A percentile compares a stretch with the other conserved stretches of the same genome.
phyloP scores from a whole-genome alignment of 2,888 invertebrate species.

The Drosophila phalerata region DNA sequence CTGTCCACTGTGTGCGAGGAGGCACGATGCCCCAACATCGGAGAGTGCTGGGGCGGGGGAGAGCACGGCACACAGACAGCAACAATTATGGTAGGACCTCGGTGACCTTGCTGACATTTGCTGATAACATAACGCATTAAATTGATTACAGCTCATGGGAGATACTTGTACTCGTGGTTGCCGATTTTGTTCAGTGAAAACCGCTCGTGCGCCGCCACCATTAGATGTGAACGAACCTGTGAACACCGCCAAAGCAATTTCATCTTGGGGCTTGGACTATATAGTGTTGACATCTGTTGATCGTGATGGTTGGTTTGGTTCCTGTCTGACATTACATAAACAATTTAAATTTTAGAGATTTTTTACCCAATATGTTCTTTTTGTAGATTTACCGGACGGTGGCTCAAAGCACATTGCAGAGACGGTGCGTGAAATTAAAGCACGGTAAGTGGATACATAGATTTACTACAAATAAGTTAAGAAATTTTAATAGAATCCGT shows the following conservation, averaged over 20 bases:
- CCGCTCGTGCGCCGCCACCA: constrained; percentile 94
- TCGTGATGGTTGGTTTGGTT: constrained; percentile 91
- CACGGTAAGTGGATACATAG: constrained; percentile 84
- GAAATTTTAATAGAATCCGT: not conserved
- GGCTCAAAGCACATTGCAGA: constrained; percentile 97
- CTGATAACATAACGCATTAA: constrained; percentile 61
- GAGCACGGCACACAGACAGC: constrained; percentile 98
- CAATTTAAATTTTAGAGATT: not conserved
- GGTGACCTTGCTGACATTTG: constrained; percentile 48
- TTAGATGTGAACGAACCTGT: constrained; percentile 95
- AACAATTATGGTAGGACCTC: constrained; percentile 95
- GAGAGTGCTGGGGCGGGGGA: constrained; percentile 99
- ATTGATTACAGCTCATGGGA: constrained; percentile 92
- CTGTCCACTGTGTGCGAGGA: constrained; percentile 99
- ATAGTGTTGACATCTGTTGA: constrained; percentile 99
- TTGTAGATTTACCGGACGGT: constrained; percentile 94
- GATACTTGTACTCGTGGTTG: constrained; percentile 99
- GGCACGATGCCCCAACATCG: constrained; percentile 98
- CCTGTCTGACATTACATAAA: not conserved
- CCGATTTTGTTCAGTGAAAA: constrained; percentile 99
- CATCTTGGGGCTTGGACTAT: constrained; percentile 98
- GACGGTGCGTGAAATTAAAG: constrained; percentile 95
- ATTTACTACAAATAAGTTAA: not conserved
- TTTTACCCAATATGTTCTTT: not conserved
- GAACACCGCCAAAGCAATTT: constrained; percentile 96